Conservation (phyloP, 1,140 invertebrate species). For the Scaptomyza montana region DNA sequence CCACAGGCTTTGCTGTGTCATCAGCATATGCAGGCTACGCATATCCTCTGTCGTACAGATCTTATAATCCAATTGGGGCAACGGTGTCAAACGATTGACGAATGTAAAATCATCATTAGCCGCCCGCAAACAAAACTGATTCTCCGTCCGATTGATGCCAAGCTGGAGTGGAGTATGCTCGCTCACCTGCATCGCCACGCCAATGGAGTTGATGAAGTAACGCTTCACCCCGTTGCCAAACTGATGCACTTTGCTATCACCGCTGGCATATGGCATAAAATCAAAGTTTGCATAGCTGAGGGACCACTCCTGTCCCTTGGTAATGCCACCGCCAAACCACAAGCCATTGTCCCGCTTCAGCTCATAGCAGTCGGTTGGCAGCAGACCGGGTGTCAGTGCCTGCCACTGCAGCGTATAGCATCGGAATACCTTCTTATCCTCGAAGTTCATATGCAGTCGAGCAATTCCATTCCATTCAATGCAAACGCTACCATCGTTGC, state of each 20-base stretch:
- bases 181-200: slow-evolving; percentile 91
- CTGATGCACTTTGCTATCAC: slow-evolving; percentile 89
- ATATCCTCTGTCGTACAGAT: slow-evolving; percentile 93
- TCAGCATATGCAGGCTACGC: slow-evolving; percentile 88
- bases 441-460: slow-evolving; percentile 88
- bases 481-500: slow-evolving; percentile 87
- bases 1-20: slow-evolving; percentile 90
- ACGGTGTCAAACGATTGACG: slow-evolving; percentile 87
- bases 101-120: slow-evolving; percentile 91
- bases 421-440: slow-evolving; percentile 85
- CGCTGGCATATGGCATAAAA: slow-evolving; percentile 92
- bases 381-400: slow-evolving; percentile 86
- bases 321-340: slow-evolving; percentile 93
- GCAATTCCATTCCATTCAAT: slow-evolving; percentile 92
- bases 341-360: slow-evolving; percentile 87
- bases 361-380: slow-evolving; percentile 93
- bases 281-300: slow-evolving; percentile 89
- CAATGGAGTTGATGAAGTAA: slow-evolving; percentile 93
- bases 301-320: slow-evolving; percentile 90
- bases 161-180: slow-evolving; percentile 91
- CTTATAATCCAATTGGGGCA: slow-evolving; percentile 91
- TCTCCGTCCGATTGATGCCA: slow-evolving; percentile 88
- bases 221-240: slow-evolving; percentile 92
- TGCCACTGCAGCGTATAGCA: slow-evolving; percentile 94
- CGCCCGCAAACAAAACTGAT: slow-evolving; percentile 90